These are phyloP conservation scores for Hypolimnas misippus DNA, from an alignment of 2,888 invertebrate genomes.

Conservation along the genomic window DNA sequence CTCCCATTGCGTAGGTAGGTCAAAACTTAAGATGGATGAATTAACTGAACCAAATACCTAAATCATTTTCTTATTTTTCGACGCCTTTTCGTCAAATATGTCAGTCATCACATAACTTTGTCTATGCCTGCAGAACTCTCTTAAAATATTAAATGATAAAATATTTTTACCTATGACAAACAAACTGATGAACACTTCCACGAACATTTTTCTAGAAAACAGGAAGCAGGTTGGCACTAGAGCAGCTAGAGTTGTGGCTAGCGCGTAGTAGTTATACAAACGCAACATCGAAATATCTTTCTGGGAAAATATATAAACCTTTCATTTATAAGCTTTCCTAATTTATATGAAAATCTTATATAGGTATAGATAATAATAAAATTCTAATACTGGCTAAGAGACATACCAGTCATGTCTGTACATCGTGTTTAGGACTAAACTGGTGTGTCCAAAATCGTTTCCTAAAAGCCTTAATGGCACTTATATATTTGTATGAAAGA, in stretches of 20 bases:
- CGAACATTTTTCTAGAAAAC: conserved; percentile 57
- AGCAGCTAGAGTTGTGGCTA: conserved; percentile 63
- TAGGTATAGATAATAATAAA: not conserved
- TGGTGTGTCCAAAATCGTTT: no score
- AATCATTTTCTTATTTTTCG: no score
- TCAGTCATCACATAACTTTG: no score
- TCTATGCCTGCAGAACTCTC: no score
- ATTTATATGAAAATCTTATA: not conserved
- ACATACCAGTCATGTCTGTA: no score
- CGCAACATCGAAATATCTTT: conserved; percentile 71
- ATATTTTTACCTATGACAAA: conserved; percentile 64
- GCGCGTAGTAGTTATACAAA: conserved; percentile 68
- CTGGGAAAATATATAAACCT: conserved; percentile 57
- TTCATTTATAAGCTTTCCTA: not conserved
- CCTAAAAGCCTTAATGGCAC: no score
- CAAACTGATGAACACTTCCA: conserved; percentile 60
- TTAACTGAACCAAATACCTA: not conserved
- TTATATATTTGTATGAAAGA: no score
- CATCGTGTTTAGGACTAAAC: no score
- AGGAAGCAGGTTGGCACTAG: conserved; percentile 65
- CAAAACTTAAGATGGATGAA: not conserved
- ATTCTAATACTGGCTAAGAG: no score
- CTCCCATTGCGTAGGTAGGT: no score
- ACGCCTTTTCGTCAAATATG: no score
- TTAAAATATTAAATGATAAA: conserved; percentile 20